Percentiles rank a stretch among this genome's conserved stretches.
These are phyloP conservation scores for Xiphorhynchus erythropygius DNA, from an alignment of 2,797 vertebrate species.

Conservation along the genomic window DNA sequence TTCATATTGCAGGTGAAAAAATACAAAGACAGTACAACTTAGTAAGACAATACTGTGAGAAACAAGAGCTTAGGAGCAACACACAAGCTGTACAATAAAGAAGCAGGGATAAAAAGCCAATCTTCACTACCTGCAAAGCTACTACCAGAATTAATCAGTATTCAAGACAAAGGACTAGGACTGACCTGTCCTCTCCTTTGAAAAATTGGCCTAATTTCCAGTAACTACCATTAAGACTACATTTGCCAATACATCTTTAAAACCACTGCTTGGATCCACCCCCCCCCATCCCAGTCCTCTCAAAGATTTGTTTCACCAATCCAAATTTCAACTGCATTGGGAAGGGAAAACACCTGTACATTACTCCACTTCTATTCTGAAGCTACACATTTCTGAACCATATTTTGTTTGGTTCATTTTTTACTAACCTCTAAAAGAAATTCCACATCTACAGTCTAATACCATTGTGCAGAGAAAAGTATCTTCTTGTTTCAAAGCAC, in stretches of 20 bases:
- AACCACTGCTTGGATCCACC: not conserved
- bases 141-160: not conserved
- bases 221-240: not conserved
- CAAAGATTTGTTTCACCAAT: not conserved
- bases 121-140: not conserved
- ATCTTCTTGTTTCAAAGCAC: not conserved
- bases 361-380: not conserved
- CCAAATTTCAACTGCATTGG: not conserved
- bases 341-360: not conserved
- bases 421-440: not conserved
- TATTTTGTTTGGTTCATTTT: not conserved
- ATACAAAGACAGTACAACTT: not conserved
- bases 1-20: not conserved
- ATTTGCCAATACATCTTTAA: not conserved
- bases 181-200: not conserved
- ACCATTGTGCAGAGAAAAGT: not conserved
- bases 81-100: not conserved
- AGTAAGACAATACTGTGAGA: not conserved
- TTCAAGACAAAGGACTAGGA: not conserved
- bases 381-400: not conserved
- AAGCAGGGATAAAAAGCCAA: not conserved
- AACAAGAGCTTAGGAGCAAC: not conserved
- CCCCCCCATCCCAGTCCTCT: fast-evolving
- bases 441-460: not conserved
- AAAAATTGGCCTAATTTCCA: not conserved